phyloP scores from a whole-genome alignment of 2,888 invertebrate species.

The Pyrochroa serraticornis region DNA sequence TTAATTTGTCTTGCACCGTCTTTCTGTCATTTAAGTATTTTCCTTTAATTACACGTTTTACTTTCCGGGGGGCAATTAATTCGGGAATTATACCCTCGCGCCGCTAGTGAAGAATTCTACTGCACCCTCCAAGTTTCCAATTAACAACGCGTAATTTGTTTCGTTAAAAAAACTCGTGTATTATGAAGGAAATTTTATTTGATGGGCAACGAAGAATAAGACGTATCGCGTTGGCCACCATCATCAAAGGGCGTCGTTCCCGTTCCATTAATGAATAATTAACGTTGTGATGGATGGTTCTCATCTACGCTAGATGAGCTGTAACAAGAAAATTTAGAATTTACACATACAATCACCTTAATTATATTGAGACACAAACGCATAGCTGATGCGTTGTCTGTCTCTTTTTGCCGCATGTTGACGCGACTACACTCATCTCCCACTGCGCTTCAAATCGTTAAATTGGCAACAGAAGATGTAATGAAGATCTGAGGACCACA shows the following conservation, averaged over 20 bases:
- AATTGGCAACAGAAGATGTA: constrained; percentile 57
- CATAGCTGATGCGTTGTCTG: constrained; percentile 6
- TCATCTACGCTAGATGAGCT: constrained; percentile 7
- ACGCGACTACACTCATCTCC: constrained; percentile 44
- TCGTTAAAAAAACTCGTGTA: background rate
- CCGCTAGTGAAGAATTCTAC: too few relatives aligned
- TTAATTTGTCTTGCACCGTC: constrained; percentile 46
- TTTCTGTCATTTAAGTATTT: constrained; percentile 41
- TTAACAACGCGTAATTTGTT: background rate
- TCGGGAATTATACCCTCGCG: constrained; percentile 4
- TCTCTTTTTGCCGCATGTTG: constrained; percentile 35
- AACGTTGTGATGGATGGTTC: constrained; percentile 23
- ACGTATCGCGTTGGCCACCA: background rate
- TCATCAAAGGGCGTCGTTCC: background rate
- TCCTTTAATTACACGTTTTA: constrained; percentile 43
- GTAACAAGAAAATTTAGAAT: constrained; percentile 37
- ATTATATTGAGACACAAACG: constrained; percentile 41
- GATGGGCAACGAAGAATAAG: constrained; percentile 1
- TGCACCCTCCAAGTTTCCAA: background rate
- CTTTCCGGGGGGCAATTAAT: constrained; percentile 28
- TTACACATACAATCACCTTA: constrained; percentile 44
- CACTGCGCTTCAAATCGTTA: constrained; percentile 54
- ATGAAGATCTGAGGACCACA: constrained; percentile 60
- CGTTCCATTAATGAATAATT: constrained; percentile 21
- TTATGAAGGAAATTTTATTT: background rate